Base-by-base conservation (phyloP, 2,113 vertebrate species). In the Sorex araneus region DNA sequence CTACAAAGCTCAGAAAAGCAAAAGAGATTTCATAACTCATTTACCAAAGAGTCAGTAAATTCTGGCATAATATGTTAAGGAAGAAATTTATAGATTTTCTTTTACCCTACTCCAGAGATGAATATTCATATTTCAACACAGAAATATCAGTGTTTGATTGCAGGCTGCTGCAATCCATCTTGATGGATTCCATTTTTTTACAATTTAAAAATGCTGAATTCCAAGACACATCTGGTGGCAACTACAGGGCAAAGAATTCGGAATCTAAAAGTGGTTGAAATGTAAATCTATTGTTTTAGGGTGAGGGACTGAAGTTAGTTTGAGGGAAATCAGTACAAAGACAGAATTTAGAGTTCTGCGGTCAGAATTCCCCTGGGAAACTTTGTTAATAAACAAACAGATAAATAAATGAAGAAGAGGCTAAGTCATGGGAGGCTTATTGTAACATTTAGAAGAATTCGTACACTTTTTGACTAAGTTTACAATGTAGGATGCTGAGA, bases 181-280 rank as follows among this genome's bases (percentile, higher is more conserved):
- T 87, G 4, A 13, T 13, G 54, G 50, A 70, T 50, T 34, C 43
- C 77, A 18, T 18, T 18, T 71, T 25, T 54, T 28, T 34, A 60
- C 19, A 82, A 32, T 64, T 69, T n/a, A 81, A 73, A 67, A 83
- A 27, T n/a, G 79, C 32, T 79, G 19, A 21, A 54, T 83, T 90
- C 36, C 8, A 84, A 78, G 67, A 87, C 50, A 89, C 10, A 83
- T 2, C 47, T 10, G 4, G 83, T 28, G 15, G 47, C 8, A 43
- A 71, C n/a, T 43, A 85, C 34, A 36, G 23, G 30, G 13, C 45
- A n/a, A 92, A 74, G 16, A 90, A 36, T 43, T 63, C 30, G 43
- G n/a, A 63, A 36, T n/a, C 60, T 43, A 4, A 74, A 54, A 32
- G 27, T 21, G 63, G 25, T n/a, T 87, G 8, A 84, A 74, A 83